phyloP scores from a whole-genome alignment of 2,888 invertebrate species.

The Congeria kusceri region DNA sequence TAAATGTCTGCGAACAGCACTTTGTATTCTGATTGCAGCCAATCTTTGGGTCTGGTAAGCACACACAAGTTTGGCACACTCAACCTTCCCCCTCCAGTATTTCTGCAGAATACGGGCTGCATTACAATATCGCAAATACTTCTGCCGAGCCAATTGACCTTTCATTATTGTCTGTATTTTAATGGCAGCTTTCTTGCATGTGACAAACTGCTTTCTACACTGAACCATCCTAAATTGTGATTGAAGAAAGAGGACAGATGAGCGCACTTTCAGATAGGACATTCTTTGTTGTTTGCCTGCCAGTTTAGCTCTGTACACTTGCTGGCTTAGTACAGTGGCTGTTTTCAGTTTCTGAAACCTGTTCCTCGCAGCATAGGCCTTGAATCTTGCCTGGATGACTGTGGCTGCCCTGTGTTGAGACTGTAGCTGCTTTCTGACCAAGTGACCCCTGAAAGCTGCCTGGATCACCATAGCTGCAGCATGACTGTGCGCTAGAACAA shows the following conservation, averaged over 20 bases:
- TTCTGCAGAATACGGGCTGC: conserved; percentile 51
- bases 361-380: conserved; percentile 30
- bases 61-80: conserved; percentile 23
- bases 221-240: conserved; percentile 25
- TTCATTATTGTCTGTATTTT: conserved; percentile 63
- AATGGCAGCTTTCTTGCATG: conserved; percentile 53
- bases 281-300: conserved; percentile 27
- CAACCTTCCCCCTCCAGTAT: conserved; percentile 47
- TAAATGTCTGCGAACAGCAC: conserved; percentile 64
- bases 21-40: conserved; percentile 60
- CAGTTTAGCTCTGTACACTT: conserved; percentile 46
- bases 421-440: conserved; percentile 36
- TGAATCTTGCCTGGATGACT: conserved; percentile 58
- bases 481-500: conserved; percentile 34
- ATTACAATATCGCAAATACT: conserved; percentile 17
- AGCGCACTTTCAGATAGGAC: conserved; percentile 18
- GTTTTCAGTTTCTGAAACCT: conserved; percentile 39
- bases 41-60: conserved; percentile 25
- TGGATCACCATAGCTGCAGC: conserved; percentile 72
- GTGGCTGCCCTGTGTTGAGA: conserved; percentile 42
- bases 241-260: conserved; percentile 38
- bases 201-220: conserved; percentile 25
- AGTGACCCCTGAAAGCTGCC: conserved; percentile 55
- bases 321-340: conserved; percentile 64
- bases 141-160: conserved; percentile 25